These are phyloP conservation scores for Thymallus thymallus DNA, from an alignment of 2,113 vertebrate species.

Conservation along the genomic window DNA sequence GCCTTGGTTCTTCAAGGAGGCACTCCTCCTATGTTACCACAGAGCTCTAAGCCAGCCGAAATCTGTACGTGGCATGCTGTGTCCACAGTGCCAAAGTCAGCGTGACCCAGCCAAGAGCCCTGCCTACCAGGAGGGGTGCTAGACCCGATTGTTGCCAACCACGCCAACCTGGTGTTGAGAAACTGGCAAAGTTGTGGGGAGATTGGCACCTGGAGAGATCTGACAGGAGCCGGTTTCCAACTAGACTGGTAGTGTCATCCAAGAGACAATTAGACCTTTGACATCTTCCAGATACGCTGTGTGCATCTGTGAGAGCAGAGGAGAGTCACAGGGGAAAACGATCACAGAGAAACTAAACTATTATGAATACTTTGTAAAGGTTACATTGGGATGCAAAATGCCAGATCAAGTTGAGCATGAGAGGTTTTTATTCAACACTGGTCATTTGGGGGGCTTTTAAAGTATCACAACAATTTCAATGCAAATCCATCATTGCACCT, in stretches of 20 bases:
- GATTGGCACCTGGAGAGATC: conserved; percentile 47
- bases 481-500: no score
- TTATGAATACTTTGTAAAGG: not conserved
- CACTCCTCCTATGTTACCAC: conserved; percentile 18
- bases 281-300: conserved; percentile 46
- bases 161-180: conserved; percentile 51
- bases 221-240: conserved; percentile 46
- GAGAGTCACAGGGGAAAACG: not conserved
- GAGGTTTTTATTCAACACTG: not conserved
- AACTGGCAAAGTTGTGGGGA: conserved; percentile 51
- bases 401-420: not conserved
- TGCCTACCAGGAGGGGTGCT: conserved; percentile 6
- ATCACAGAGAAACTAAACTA: not conserved
- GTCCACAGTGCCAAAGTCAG: conserved; percentile 27
- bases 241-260: conserved; percentile 35
- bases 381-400: not conserved
- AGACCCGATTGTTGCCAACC: conserved; percentile 15
- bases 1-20: not conserved
- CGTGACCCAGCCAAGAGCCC: not conserved
- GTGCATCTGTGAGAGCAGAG: conserved; percentile 21
- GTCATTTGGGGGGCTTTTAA: not conserved
- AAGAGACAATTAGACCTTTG: conserved; percentile 62
- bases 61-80: conserved; percentile 41
- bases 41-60: conserved; percentile 37
- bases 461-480: no score